Conservation (phyloP, 2,113 vertebrate species). For the Malaclemys terrapin region DNA sequence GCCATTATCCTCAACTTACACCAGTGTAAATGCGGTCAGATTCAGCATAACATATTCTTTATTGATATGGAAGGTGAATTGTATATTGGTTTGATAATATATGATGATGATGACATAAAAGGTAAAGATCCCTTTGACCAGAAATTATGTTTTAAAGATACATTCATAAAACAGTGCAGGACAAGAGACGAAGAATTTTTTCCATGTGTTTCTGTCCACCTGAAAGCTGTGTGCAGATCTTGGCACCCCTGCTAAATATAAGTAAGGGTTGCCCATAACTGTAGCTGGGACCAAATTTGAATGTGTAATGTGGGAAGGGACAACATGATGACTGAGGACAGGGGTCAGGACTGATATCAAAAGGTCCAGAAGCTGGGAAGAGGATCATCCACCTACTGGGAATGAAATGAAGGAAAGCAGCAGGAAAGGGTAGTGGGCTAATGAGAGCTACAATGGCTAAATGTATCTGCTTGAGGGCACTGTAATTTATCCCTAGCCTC, state of each 20-base stretch:
- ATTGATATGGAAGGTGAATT: not conserved
- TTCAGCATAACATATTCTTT: not conserved
- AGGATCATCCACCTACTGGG: not conserved
- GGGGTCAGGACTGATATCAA: not conserved
- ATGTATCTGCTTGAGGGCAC: not conserved
- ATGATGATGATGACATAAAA: not conserved
- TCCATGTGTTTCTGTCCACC: accelerated
- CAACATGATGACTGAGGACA: not conserved
- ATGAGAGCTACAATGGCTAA: not conserved
- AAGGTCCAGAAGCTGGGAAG: not conserved
- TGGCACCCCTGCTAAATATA: not conserved
- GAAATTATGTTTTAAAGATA: not conserved
- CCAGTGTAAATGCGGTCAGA: not conserved
- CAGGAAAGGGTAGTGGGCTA: not conserved
- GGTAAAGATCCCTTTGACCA: not conserved
- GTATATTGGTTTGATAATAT: not conserved
- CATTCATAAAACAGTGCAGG: not conserved
- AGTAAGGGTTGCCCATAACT: accelerated
- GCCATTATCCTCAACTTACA: not conserved
- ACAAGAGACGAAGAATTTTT: not conserved
- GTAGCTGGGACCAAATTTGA: not conserved
- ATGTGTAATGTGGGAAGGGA: accelerated
- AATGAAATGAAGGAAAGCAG: not conserved
- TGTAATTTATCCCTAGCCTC: not conserved
- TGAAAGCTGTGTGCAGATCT: not conserved